Base-by-base conservation (phyloP, 2,888 invertebrate species). In the Eustalomyia histrio region DNA sequence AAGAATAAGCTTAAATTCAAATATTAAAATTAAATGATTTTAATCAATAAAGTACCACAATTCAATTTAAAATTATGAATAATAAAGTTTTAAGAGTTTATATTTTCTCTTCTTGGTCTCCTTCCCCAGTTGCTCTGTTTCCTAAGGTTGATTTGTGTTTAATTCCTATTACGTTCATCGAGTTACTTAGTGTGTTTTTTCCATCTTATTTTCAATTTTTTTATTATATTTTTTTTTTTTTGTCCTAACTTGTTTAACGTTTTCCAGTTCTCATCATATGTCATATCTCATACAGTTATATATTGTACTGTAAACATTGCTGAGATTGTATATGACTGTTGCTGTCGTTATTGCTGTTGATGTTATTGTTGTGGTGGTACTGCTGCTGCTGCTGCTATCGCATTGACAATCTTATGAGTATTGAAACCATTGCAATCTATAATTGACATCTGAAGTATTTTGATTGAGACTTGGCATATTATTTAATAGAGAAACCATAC, bases 361-460 rank as follows among this genome's bases (percentile, higher is more conserved):
- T 52, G 60, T 12, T 57, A n/a, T 17, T 78, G 47, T 72, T 60
- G 60, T 39, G 53, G n/a, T n/a, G n/a, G n/a, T n/a, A n/a, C 33
- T 14, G 9, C 24, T 50, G 55, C 57, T 67, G 53, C 33, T 14
- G 9, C 24, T 50, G 55, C 57, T 67, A 58, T 76, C 65, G 65
- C 64, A 33, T 68, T 73, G 73, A 74, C 81, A 78, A 78, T 78
- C 81, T 76, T 78, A 76, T 81, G 81, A 76, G 69, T 78, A 69
- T 65, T 69, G 81, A 73, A 80, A 76, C 73, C 80, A 81, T 73
- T 78, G 76, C 76, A 81, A 74, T 81, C 78, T 81, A 74, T 81
- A 81, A 81, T 81, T 81, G 81, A 81, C 81, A 81, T 81, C 76
- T 81, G 81, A 81, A 81, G 81, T 81, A 81, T 81, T 81, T 81